These are phyloP conservation scores for Hypotaenidia okinawae DNA, from an alignment of 2,797 vertebrate species.

Conservation along the genomic window DNA sequence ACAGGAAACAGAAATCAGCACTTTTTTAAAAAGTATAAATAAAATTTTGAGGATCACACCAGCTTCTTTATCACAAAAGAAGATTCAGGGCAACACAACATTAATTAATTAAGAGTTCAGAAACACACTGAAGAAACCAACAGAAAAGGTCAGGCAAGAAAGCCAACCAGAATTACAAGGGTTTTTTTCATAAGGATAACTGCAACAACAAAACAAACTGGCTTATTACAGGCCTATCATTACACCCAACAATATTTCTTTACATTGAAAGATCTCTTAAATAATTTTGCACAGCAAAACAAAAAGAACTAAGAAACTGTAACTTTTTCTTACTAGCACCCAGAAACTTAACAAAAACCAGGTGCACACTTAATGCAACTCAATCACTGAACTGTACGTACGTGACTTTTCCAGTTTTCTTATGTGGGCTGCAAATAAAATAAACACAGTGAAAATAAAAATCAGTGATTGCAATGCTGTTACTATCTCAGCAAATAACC, in stretches of 20 bases:
- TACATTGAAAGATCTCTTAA: background rate
- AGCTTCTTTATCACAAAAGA: background rate
- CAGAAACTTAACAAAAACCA: background rate
- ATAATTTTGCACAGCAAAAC: background rate
- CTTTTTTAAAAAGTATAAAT: background rate
- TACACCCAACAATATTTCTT: background rate
- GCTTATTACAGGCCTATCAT: background rate
- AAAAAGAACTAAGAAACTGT: background rate
- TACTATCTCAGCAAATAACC: background rate
- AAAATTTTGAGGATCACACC: background rate
- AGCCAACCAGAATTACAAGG: background rate
- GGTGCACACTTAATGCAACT: background rate
- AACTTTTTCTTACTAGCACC: background rate
- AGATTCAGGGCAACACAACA: background rate
- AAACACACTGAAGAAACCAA: background rate
- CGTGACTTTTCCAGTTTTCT: conserved; percentile 76
- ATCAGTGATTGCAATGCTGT: background rate
- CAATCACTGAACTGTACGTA: conserved; percentile 54
- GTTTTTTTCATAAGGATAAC: background rate
- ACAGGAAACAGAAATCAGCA: conserved; percentile 1
- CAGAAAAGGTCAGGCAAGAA: background rate
- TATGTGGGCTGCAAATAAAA: conserved; percentile 73
- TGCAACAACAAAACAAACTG: background rate
- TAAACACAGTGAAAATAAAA: conserved; percentile 45
- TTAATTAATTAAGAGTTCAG: fast-evolving